Evolutionary conservation across 30 jellyfish, hydroid and myxozoan genomes (phyloP), one percentile per base, ranked within the genome.

Genomic region (Sanderia malayensis): DNA sequence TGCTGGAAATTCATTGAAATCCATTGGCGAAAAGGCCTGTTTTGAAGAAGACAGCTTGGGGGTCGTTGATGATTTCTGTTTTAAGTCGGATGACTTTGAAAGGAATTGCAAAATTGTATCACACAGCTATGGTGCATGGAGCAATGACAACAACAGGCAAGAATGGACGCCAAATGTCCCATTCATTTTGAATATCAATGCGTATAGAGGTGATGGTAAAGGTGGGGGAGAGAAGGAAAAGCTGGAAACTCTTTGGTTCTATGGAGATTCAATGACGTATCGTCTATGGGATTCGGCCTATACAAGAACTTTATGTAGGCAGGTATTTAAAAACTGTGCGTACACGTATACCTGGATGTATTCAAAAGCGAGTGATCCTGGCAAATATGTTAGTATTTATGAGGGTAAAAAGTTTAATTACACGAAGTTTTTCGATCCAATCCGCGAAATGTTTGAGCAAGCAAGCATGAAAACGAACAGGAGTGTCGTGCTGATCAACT

Each of bases 271-370:
- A 1, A 10, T 53, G 7, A 28, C 73, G 31, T 46, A 52, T 34
- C 72, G 95, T 0, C 74, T 82, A 67, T 74, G 83, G 83, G 46
- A 22, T 9, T 64, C 88, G 37, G 9, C 49, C 4, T 41, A 21
- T 17, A 57, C 72, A 1, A 57, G 45, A 46, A 23, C 6, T 25
- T 32, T 82, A 1, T 84, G 95, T 74, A 64, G 19, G 34, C 31
- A 30, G 33, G 25, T 53, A 0, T 84, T 84, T 61, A 60, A 73
- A 30, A 41, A 0, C 25, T 84, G 95, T 32, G 18, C 7, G 20
- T 57, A 73, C 53, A 84, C 95, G 9, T 84, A 63, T 62, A 72
- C 89, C 13, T 73, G 67, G 70, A 84, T 84, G 3, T 84, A 84
- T 71, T 76, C 32, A n/a, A 20, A 32, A 8, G 31, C 70, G 28